Percentiles rank a stretch among this genome's conserved stretches.
phyloP scores from a whole-genome alignment of 2,888 invertebrate genomes.

The Sesia bembeciformis region DNA sequence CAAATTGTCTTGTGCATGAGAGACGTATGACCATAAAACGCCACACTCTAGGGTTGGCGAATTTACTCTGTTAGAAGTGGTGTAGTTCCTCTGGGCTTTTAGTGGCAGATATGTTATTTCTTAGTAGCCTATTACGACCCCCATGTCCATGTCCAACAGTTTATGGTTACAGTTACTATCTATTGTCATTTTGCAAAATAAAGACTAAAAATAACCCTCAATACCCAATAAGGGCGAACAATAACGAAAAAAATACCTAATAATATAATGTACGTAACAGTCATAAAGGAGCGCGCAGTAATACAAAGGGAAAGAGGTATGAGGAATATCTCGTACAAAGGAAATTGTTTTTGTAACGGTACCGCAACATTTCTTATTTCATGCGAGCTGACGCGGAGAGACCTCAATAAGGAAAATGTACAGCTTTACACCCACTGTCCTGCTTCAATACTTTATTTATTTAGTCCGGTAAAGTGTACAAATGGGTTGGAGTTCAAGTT shows the following conservation, averaged over 20 bases:
- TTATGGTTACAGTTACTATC: neutral
- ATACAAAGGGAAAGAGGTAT: conserved; percentile 22
- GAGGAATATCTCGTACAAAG: conserved; percentile 18
- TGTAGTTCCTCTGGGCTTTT: no score
- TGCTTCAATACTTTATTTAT: neutral
- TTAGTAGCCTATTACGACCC: no score
- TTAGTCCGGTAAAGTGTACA: neutral
- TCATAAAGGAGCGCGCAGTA: neutral
- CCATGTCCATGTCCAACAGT: no score
- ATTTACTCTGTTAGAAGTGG: no score
- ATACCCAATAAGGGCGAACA: neutral
- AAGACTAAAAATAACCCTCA: conserved; percentile 3
- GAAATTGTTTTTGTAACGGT: conserved; percentile 31
- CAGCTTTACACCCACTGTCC: neutral
- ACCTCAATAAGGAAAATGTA: conserved; percentile 15
- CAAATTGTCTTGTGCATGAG: no score
- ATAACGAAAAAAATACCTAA: neutral
- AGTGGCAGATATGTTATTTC: no score
- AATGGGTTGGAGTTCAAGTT: no score
- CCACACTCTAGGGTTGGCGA: no score
- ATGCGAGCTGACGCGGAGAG: conserved; percentile 14
- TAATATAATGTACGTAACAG: neutral
- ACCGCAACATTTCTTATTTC: conserved; percentile 2
- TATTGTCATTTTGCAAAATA: neutral
- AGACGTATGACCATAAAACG: no score